Conservation (phyloP, 2,888 invertebrate species). For the Brachynemurus nebulosus region DNA sequence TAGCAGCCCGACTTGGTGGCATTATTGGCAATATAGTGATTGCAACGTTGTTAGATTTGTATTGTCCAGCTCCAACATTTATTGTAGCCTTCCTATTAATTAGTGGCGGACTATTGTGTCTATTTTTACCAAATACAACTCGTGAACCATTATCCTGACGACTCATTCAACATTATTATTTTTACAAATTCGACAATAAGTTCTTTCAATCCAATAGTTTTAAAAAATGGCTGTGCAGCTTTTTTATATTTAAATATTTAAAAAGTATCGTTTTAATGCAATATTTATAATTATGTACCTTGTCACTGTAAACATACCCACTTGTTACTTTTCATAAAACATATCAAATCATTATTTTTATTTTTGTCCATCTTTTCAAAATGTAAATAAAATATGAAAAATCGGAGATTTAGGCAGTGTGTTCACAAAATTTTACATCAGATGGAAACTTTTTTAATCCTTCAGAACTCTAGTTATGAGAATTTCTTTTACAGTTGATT, state of each 20-base stretch:
- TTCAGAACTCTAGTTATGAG: too few relatives aligned
- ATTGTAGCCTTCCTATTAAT: conserved; percentile 75
- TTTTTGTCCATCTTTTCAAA: too few relatives aligned
- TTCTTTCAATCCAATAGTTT: conserved; percentile 29
- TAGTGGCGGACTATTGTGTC: conserved; percentile 75
- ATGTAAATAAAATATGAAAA: too few relatives aligned
- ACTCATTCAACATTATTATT: conserved; percentile 21
- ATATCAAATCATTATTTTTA: too few relatives aligned
- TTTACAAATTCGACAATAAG: conserved; percentile 32
- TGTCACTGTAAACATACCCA: too few relatives aligned
- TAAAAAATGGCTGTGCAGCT: conserved; percentile 1
- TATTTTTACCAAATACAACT: conserved; percentile 82
- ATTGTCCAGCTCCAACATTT: conserved; percentile 86
- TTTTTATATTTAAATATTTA: not conserved
- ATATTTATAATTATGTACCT: too few relatives aligned
- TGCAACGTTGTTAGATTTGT: conserved; percentile 70
- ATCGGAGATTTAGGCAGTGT: too few relatives aligned
- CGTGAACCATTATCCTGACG: conserved; percentile 47
- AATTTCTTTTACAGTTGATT: too few relatives aligned
- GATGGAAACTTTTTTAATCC: too few relatives aligned
- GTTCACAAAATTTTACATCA: too few relatives aligned
- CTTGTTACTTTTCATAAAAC: too few relatives aligned
- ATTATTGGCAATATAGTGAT: conserved; percentile 82
- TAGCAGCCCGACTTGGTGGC: conserved; percentile 77
- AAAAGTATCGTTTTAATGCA: too few relatives aligned